Evolutionary conservation across 1,140 invertebrate species (phyloP), one percentile per base, ranked within the genome.

Genomic region (Drosophila parabipectinata): DNA sequence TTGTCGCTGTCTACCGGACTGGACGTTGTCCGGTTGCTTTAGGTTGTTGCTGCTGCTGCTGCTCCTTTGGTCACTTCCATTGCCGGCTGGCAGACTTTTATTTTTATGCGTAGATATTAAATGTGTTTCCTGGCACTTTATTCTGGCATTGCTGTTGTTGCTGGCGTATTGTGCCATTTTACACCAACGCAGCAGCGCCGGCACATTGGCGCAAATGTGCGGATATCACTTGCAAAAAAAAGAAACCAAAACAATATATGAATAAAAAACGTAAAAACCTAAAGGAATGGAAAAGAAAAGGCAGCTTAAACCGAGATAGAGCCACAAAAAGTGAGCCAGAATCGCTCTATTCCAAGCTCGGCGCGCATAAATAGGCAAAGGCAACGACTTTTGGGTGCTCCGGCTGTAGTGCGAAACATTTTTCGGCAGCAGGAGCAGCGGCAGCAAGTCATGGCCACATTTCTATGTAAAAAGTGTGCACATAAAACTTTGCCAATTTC

Each of bases 81-180:
- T 81, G 81, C 77, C 77, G 81, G 82, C 81, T 82, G 82, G 74
- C 82, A 81, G 82, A 78, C 78, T 87, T 87, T 87, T 83, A 88
- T 88, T 87, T 87, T 87, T 88, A 88, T 88, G 83, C 83, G 83
- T 88, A 88, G 83, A 88, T 88, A 88, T 88, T 88, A 88, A 88
- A 88, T 88, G 83, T 88, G 83, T 88, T 88, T 88, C 83, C 83
- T 88, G 83, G 83, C 83, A 88, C 83, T 88, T 88, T 88, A 88
- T 88, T 77, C 50, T 72, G 58, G 28, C 66, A 34, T 32, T 72
- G 61, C 37, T 47, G 41, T 64, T 82, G 75, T 76, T 77, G 82
- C 80, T 66, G 74, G 52, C 82, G 78, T 87, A 82, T 85, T 85
- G 81, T 85, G 81, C 62, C 81, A 81, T 80, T 85, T 80, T 80